Percentiles rank a stretch among this genome's conserved stretches.
Evolutionary conservation across 2,113 vertebrate species (phyloP).

Genomic region (Perccottus glenii): DNA sequence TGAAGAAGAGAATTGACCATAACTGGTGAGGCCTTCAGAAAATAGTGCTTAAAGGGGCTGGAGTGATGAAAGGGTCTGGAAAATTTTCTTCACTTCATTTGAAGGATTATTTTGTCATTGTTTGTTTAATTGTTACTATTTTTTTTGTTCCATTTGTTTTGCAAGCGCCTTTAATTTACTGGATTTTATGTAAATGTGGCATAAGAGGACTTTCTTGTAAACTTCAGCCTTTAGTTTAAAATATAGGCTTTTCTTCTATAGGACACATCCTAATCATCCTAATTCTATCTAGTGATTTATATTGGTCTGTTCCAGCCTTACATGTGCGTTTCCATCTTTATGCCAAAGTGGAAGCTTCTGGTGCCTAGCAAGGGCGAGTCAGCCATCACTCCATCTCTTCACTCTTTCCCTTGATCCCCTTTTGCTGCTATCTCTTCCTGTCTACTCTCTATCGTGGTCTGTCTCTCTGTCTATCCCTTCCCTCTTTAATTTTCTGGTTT

Average conservation of each 20-base stretch:
- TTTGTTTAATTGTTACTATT: too few species aligned
- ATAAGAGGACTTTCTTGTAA: background rate
- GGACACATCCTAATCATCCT: background rate
- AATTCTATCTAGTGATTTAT: constrained; percentile 32
- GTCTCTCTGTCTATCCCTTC: constrained; percentile 16
- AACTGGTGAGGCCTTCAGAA: too few species aligned
- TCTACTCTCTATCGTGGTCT: constrained; percentile 54
- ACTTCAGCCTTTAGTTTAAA: too few species aligned
- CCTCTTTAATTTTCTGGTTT: constrained; percentile 59
- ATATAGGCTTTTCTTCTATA: too few species aligned
- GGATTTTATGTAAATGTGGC: background rate
- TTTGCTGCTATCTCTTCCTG: constrained; percentile 49
- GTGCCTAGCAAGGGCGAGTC: constrained; percentile 53
- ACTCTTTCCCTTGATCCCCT: constrained; percentile 41
- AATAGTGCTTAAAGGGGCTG: too few species aligned
- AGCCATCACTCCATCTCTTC: constrained; percentile 72
- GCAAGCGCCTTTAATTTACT: background rate
- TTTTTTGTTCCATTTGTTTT: too few species aligned
- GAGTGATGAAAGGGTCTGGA: too few species aligned
- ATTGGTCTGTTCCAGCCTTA: constrained; percentile 45
- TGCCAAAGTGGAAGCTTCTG: too few species aligned
- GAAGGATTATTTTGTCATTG: too few species aligned
- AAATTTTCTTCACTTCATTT: too few species aligned
- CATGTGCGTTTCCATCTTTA: constrained; percentile 34
- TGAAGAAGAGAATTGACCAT: too few species aligned